Evolutionary conservation across 2,888 invertebrate species (phyloP).

Genomic region (Nudaria mundana): DNA sequence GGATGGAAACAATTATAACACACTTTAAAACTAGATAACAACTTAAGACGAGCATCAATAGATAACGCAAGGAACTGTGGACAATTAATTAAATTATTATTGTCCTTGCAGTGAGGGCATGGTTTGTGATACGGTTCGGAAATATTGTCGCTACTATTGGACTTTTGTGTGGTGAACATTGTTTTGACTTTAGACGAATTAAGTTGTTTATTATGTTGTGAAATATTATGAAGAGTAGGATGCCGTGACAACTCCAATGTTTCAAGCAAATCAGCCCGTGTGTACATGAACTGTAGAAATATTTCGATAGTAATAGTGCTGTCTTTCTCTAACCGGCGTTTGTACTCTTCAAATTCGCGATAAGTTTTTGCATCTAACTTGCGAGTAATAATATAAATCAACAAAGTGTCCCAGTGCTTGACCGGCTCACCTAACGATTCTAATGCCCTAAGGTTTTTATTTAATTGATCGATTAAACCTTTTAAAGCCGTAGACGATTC

Average conservation of each 20-base stretch:
- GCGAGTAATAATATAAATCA: conserved; percentile 27
- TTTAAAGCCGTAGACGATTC: conserved; percentile 23
- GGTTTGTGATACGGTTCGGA: too few relatives aligned
- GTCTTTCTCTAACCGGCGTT: conserved; percentile 13
- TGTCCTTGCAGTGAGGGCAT: conserved; percentile 13
- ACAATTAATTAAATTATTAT: conserved; percentile 21
- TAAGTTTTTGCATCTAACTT: conserved; percentile 28
- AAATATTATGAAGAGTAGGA: background rate
- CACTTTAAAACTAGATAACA: conserved; percentile 17
- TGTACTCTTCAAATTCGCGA: conserved; percentile 31
- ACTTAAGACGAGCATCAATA: conserved; percentile 15
- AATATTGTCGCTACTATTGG: background rate
- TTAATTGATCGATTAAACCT: conserved; percentile 21
- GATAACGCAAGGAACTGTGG: conserved; percentile 16
- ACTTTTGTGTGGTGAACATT: conserved; percentile 5
- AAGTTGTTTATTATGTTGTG: too few relatives aligned
- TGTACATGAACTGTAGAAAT: conserved; percentile 20
- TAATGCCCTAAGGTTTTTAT: conserved; percentile 27
- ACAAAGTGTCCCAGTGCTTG: conserved; percentile 25
- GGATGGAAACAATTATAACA: conserved; percentile 15
- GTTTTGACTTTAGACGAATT: conserved; percentile 9
- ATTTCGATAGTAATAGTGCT: conserved; percentile 9
- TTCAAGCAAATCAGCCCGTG: conserved; percentile 26
- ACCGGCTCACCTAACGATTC: conserved; percentile 22
- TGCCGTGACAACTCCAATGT: conserved; percentile 11